A percentile compares a stretch with the other conserved stretches of the same genome.
phyloP scores from a whole-genome alignment of 1,140 invertebrate genomes.

The Lucilia cuprina region DNA sequence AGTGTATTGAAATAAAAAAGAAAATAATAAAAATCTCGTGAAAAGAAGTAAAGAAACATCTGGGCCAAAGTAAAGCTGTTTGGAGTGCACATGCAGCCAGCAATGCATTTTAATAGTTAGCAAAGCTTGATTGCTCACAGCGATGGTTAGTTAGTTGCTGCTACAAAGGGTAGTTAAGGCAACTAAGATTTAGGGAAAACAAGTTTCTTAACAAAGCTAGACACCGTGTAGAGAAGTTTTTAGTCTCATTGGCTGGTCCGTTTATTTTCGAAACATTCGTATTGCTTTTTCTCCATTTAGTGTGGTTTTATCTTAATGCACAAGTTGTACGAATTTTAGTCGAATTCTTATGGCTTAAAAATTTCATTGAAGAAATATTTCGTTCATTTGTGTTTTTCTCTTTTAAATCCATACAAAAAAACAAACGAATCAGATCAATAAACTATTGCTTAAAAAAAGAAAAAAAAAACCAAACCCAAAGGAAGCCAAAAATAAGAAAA shows the following conservation, averaged over 20 bases:
- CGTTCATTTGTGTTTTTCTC: not conserved
- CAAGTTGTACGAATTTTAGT: not conserved
- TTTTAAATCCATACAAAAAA: not conserved
- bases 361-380: slow-evolving; percentile 30
- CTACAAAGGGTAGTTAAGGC: not conserved
- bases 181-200: too few species aligned
- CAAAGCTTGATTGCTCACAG: not conserved
- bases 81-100: not conserved
- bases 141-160: not conserved
- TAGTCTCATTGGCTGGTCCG: too few species aligned
- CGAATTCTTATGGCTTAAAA: not conserved
- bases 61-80: slow-evolving; percentile 4
- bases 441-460: slow-evolving; percentile 25
- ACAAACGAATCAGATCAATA: slow-evolving; percentile 27
- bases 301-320: not conserved
- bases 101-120: not conserved
- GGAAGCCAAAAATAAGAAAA: not conserved
- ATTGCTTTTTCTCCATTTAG: not conserved
- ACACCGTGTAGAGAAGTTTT: too few species aligned
- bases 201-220: too few species aligned
- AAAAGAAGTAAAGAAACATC: not conserved
- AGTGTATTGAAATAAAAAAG: not conserved
- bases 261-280: not conserved
- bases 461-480: slow-evolving; percentile 10
- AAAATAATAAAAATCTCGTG: not conserved